Conservation (phyloP, 2,113 vertebrate genomes). For the Riparia riparia region DNA sequence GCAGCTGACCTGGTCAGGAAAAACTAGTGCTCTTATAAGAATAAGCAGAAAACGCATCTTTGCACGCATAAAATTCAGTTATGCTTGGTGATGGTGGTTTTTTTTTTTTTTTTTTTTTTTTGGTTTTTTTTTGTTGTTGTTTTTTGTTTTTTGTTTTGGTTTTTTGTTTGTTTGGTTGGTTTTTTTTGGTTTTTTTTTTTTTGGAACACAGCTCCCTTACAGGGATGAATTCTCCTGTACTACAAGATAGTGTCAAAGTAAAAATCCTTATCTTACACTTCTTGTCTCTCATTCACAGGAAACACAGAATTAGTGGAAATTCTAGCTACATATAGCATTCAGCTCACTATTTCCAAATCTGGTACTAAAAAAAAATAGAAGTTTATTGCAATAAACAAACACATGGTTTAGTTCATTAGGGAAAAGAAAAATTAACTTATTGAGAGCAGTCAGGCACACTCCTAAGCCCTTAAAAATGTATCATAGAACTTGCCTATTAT, state of each 20-base stretch:
- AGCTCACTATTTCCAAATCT: not conserved
- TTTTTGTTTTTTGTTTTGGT: no score
- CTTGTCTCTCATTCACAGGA: not conserved
- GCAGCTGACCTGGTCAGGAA: not conserved
- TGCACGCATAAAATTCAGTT: not conserved
- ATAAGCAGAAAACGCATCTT: not conserved
- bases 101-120: no score
- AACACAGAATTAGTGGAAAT: not conserved
- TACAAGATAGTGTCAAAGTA: not conserved
- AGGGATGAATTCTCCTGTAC: not conserved
- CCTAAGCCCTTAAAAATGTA: not conserved
- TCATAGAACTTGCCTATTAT: not conserved
- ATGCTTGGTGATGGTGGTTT: rapidly evolving
- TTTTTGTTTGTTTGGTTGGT: no score
- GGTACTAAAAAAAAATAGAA: not conserved
- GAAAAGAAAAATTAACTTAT: not conserved
- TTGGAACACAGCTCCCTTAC: not conserved
- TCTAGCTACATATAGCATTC: not conserved
- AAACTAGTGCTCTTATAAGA: rapidly evolving
- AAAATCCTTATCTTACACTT: not conserved
- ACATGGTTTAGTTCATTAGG: not conserved
- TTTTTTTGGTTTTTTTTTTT: no score
- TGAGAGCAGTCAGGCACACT: not conserved
- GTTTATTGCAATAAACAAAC: not conserved
- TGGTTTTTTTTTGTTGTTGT: no score